phyloP scores from a whole-genome alignment of 1,140 invertebrate genomes.

The Sminthurides bifidus region DNA sequence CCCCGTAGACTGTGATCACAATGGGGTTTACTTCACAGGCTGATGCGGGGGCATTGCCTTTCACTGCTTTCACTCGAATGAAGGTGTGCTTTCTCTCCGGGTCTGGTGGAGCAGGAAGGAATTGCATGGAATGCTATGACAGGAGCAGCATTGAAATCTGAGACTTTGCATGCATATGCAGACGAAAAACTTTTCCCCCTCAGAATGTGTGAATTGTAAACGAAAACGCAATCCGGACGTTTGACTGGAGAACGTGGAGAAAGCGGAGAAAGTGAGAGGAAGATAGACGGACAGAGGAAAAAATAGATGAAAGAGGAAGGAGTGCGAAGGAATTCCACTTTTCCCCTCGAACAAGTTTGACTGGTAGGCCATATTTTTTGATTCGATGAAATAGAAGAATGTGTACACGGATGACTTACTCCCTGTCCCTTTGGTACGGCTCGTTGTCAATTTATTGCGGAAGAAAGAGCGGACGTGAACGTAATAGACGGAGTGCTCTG shows the following conservation, averaged over 20 bases:
- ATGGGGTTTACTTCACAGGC: too few relatives aligned
- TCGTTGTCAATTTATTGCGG: too few relatives aligned
- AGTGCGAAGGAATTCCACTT: constrained; percentile 6
- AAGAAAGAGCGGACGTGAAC: too few relatives aligned
- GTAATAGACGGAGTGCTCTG: too few relatives aligned
- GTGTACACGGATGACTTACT: constrained; percentile 10
- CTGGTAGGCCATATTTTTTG: constrained; percentile 27
- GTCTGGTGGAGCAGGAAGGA: not conserved
- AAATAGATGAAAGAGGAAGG: not conserved
- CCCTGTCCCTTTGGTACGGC: not conserved
- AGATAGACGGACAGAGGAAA: not conserved
- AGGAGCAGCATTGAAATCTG: not conserved
- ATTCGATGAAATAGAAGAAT: too few relatives aligned
- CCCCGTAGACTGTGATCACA: too few relatives aligned
- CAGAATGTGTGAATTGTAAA: not conserved
- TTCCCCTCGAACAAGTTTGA: constrained; percentile 22
- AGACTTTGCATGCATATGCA: not conserved
- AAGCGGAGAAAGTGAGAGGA: too few relatives aligned
- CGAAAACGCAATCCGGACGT: not conserved
- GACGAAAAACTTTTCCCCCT: too few relatives aligned
- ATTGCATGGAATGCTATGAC: not conserved
- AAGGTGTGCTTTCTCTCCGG: too few relatives aligned
- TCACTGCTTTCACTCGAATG: too few relatives aligned
- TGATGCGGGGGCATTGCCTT: too few relatives aligned
- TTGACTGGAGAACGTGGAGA: too few relatives aligned